Percentiles rank a stretch among this genome's conserved stretches.
Conservation (phyloP, 2,888 invertebrate genomes). For the Molanna angustata region DNA sequence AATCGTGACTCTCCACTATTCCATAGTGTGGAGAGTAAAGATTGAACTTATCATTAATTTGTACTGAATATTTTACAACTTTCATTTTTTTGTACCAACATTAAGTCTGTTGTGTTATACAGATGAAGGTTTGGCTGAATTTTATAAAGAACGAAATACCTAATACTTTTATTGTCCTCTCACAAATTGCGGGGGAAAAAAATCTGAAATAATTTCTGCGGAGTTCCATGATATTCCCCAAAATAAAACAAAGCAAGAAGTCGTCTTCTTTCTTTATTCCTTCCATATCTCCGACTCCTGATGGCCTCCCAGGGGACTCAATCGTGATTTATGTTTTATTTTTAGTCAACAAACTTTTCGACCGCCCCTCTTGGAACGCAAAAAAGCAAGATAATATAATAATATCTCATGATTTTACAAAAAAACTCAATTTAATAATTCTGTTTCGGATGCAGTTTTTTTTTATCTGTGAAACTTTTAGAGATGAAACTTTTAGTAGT, state of each 20-base stretch:
- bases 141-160: no score
- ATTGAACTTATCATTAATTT: no score
- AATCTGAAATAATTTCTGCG: neutral
- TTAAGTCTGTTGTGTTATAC: no score
- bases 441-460: neutral
- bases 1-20: no score
- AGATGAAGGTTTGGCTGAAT: no score
- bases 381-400: slow-evolving; percentile 1
- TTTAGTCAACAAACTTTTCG: slow-evolving; percentile 19
- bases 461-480: neutral
- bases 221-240: neutral
- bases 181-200: no score
- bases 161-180: no score
- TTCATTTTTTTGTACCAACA: no score
- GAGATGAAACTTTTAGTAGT: no score
- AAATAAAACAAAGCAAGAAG: slow-evolving; percentile 8
- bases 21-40: no score
- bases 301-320: slow-evolving; percentile 8
- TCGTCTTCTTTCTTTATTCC: slow-evolving; percentile 8
- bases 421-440: slow-evolving; percentile 12
- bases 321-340: slow-evolving; percentile 20
- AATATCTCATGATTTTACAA: slow-evolving; percentile 15
- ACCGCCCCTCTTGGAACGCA: slow-evolving; percentile 10
- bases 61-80: no score
- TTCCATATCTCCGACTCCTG: neutral